Base-by-base conservation (phyloP, 2,797 vertebrate species). In the Mareca penelope region DNA sequence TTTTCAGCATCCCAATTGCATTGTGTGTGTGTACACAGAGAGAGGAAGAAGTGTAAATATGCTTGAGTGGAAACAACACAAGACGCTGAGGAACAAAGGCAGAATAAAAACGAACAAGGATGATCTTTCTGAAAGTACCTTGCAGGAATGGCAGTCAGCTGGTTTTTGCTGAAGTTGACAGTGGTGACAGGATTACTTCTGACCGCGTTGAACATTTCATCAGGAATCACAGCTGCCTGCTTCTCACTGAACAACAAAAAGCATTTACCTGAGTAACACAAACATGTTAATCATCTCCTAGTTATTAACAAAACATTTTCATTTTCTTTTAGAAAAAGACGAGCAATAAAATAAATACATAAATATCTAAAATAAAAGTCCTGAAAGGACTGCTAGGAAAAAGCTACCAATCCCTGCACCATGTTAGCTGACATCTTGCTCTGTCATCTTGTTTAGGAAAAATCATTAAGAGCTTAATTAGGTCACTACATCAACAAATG, bases 131-230 rank as follows among this genome's bases (percentile, higher is more conserved):
- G 31, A 7, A 57, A 61, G 59, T 98, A 99, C 99, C 99, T 98
- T 17, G 97, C 35, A n/a, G 99, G 99, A 52, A 99, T 77, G 80
- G 97, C 96, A 22, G 85, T 97, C 42, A 99, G 98, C 93, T 98
- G 98, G 95, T 99, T 99, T 97, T 98, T 99, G 98, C 99, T 99
- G 97, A 99, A 99, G 97, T 99, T 98, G 73, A 98, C 64, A 0
- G 96, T 98, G 86, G 96, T 73, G 65, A 99, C 88, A 9, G 94
- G 82, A 17, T 96, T 97, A 91, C 72, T 90, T 53, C 93, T 97
- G 77, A 98, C 98, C 9, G 98, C 98, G 26, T 98, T 96, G 61
- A 99, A 99, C 79, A 99, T 50, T 15, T 98, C 98, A 22, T 98
- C 98, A 14, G 99, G 99, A 97, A 99, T 96, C 75, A 71, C 48